A percentile compares a stretch with the other conserved stretches of the same genome.
Conservation (phyloP, 2,797 vertebrate species). For the Aldrovandia affinis region DNA sequence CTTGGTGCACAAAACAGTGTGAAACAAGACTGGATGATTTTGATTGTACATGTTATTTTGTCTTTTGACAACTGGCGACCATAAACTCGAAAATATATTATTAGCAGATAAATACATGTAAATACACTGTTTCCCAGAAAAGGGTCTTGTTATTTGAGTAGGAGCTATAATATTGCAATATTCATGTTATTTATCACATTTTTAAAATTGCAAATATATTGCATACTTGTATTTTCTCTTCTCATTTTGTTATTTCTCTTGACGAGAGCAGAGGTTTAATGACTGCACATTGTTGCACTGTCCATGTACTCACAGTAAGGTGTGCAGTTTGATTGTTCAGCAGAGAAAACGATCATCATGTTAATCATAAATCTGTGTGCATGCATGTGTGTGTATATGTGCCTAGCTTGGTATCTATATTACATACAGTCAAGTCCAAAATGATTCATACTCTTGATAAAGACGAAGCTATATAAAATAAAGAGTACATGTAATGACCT, state of each 20-base stretch:
- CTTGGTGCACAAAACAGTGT: too few relatives aligned
- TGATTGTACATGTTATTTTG: not conserved
- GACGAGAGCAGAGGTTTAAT: not conserved
- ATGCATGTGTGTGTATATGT: not conserved
- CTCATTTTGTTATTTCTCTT: not conserved
- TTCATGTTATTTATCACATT: not conserved
- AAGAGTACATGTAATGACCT: too few relatives aligned
- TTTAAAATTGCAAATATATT: not conserved
- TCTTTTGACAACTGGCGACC: not conserved
- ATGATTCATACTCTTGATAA: too few relatives aligned
- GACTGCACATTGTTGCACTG: not conserved
- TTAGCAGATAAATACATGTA: not conserved
- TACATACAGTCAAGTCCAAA: too few relatives aligned
- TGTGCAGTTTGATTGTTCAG: too few relatives aligned
- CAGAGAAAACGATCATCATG: not conserved
- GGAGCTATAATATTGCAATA: not conserved
- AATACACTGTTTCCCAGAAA: not conserved
- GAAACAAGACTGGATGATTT: not conserved
- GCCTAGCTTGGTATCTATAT: not conserved
- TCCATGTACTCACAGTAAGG: too few relatives aligned
- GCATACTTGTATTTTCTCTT: not conserved
- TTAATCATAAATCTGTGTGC: not conserved
- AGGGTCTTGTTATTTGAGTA: not conserved
- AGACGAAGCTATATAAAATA: too few relatives aligned
- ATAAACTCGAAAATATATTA: not conserved